Base-by-base conservation (phyloP, 2,797 vertebrate species). In the Brotula barbata region DNA sequence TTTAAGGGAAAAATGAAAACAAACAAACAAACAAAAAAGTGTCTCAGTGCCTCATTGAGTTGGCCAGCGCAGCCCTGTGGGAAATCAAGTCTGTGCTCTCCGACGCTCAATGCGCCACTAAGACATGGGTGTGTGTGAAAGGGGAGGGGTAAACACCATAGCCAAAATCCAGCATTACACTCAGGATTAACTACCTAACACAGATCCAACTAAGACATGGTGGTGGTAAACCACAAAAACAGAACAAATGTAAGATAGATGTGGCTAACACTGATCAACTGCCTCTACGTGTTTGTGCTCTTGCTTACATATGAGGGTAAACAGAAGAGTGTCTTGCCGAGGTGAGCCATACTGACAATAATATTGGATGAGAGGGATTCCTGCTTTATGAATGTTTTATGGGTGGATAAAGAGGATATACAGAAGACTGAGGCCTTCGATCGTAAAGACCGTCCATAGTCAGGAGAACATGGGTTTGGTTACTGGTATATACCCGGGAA, bases 11-110 rank as follows among this genome's bases (percentile, higher is more conserved):
- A n/a, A 14, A 9, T 34, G 1, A 20, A 6, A 25, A 17, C 42
- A 31, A 36, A 36, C 7, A n/a, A 12, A 46, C 31, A 42, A 49
- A 25, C 46, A 54, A 62, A 56, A 53, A 7, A 28, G 48, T 65
- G 69, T 65, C 74, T 75, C 66, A 56, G 73, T 55, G 68, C 62
- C 16, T 63, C 67, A 59, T 60, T 1, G 60, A 81, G 68, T 70
- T 13, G 50, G 77, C 73, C 71, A 61, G 70, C 31, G 39, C 9
- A 2, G 69, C 57, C 87, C 80, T 78, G 20, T 6, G 87, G 87
- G 89, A 90, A 90, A 90, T 88, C 85, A 89, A 88, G 70, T 53
- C 66, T 55, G 68, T 58, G 74, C 75, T 81, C 75, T 73, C 70
- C 22, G 54, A 73, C 52, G 54, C 71, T 77, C 62, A 19, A 69